Conservation (phyloP, 2,113 vertebrate species). For the Zapornia atra region DNA sequence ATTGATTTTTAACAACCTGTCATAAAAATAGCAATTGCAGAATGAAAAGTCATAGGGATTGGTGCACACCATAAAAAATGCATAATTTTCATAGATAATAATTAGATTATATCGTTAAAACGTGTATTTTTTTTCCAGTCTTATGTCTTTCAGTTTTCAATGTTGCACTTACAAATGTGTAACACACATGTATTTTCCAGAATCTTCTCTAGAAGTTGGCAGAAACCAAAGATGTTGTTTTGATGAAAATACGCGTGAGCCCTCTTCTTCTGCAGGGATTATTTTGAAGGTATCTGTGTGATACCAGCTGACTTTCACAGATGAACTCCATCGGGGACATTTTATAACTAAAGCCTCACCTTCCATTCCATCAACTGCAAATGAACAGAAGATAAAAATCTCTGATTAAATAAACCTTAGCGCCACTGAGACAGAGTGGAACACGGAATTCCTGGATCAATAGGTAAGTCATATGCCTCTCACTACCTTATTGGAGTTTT, state of each 20-base stretch:
- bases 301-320: constrained; percentile 59
- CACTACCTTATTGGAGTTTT: not conserved
- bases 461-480: not conserved
- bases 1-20: not conserved
- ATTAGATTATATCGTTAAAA: not conserved
- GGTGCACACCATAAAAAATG: not conserved
- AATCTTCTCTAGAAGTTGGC: constrained; percentile 60
- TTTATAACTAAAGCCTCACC: constrained; percentile 73
- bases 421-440: not conserved
- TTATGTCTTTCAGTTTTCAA: not conserved
- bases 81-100: not conserved
- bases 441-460: not conserved
- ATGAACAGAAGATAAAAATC: not conserved
- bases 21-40: not conserved
- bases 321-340: not conserved
- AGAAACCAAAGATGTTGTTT: constrained; percentile 69
- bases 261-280: constrained; percentile 40
- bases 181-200: constrained; percentile 72
- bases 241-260: constrained; percentile 39
- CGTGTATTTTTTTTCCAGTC: not conserved
- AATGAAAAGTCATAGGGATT: not conserved
- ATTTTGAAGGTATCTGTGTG: not conserved
- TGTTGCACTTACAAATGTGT: constrained; percentile 60
- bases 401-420: not conserved
- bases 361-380: constrained; percentile 70